Evolutionary conservation across 2,797 vertebrate genomes (phyloP).

Genomic region (Gastrophryne carolinensis): DNA sequence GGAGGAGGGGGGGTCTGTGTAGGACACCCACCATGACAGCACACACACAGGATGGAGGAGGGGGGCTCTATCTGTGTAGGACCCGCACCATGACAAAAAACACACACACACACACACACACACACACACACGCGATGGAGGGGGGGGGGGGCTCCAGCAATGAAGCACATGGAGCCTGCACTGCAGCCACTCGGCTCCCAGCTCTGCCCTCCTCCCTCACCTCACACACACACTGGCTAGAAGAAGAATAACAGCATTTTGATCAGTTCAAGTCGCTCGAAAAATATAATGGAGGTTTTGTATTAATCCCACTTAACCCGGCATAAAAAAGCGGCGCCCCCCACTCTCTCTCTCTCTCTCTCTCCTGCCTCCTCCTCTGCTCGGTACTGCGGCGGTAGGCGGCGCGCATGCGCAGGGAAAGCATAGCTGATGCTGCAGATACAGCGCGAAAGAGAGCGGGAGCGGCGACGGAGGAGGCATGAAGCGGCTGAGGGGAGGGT

Average conservation of each 20-base stretch:
- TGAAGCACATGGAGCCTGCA: slow-evolving; percentile 53
- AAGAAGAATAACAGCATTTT: slow-evolving; percentile 20
- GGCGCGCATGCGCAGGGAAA: slow-evolving; percentile 70
- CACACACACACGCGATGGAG: not conserved
- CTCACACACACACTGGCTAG: slow-evolving; percentile 1
- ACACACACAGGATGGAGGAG: too few relatives aligned
- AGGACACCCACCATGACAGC: too few relatives aligned
- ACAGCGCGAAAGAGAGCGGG: slow-evolving; percentile 48
- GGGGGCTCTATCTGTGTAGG: not conserved
- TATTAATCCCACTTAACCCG: slow-evolving; percentile 64
- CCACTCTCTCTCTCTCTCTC: too few relatives aligned
- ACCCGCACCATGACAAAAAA: not conserved
- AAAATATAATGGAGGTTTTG: slow-evolving; percentile 60
- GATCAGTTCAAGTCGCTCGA: slow-evolving; percentile 57
- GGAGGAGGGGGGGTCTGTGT: too few relatives aligned
- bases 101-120: not conserved
- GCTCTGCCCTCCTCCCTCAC: slow-evolving; percentile 20
- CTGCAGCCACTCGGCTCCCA: slow-evolving; percentile 8
- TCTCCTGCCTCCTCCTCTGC: slow-evolving; percentile 56
- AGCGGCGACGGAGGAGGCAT: not conserved
- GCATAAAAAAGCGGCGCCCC: slow-evolving; percentile 56
- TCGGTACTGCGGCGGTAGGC: slow-evolving; percentile 71
- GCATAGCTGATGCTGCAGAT: slow-evolving; percentile 78
- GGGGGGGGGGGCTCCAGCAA: not conserved
- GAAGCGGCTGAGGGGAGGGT: too few relatives aligned